Evolutionary conservation across 2,888 invertebrate species (phyloP).

Genomic region (Ophion slaviceki): DNA sequence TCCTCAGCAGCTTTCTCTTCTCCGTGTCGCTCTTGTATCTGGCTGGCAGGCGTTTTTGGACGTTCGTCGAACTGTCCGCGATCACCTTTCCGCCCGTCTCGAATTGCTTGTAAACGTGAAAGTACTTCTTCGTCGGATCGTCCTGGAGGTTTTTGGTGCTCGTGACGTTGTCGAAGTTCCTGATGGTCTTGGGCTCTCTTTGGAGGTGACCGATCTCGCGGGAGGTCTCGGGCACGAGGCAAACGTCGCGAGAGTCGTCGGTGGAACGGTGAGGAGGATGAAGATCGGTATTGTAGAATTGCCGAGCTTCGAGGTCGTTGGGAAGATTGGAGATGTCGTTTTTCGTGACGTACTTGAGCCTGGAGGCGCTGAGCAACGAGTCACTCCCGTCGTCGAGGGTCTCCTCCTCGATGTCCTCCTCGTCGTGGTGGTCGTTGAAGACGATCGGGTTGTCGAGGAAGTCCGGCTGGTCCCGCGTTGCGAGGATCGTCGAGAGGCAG

Average conservation of each 20-base stretch:
- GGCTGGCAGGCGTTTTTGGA: slow-evolving; percentile 68
- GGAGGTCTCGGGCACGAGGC: neutral
- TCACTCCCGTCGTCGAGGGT: slow-evolving; percentile 86
- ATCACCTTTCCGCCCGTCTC: slow-evolving; percentile 60
- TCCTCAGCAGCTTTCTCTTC: slow-evolving; percentile 76
- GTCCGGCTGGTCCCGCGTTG: slow-evolving; percentile 76
- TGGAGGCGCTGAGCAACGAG: slow-evolving; percentile 88
- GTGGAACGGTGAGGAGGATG: neutral
- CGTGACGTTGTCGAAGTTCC: slow-evolving; percentile 64
- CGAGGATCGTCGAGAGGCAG: slow-evolving; percentile 76
- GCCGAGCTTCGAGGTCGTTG: slow-evolving; percentile 28
- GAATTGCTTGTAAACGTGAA: slow-evolving; percentile 67
- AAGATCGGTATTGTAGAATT: slow-evolving; percentile 35
- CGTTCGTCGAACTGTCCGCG: slow-evolving; percentile 56
- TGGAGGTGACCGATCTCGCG: neutral
- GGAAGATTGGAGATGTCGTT: slow-evolving; percentile 62
- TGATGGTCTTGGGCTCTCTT: slow-evolving; percentile 61
- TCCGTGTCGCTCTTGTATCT: slow-evolving; percentile 76
- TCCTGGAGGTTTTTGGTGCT: slow-evolving; percentile 33
- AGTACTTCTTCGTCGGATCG: slow-evolving; percentile 47
- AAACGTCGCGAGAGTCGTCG: slow-evolving; percentile 2
- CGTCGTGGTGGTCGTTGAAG: slow-evolving; percentile 85
- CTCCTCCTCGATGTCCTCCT: slow-evolving; percentile 85
- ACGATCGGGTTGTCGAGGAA: slow-evolving; percentile 83
- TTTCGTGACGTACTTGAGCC: slow-evolving; percentile 77